Percentiles rank a stretch among this genome's conserved stretches.
These are phyloP conservation scores for Zoanthus sansibaricus DNA, from an alignment of 92 coral and sea anemone species.

Conservation along the genomic window DNA sequence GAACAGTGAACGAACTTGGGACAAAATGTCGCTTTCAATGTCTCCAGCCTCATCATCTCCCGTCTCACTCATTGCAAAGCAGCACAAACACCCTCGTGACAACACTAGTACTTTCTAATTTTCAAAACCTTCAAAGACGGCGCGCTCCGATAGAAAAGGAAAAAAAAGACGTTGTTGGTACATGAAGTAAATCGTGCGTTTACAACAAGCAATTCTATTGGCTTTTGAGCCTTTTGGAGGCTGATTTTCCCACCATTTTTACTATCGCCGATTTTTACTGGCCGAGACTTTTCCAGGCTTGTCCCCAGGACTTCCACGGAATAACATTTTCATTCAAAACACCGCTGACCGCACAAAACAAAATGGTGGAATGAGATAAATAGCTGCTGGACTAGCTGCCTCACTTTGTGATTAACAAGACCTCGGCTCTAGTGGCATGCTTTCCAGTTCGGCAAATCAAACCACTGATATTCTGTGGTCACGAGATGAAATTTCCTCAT, in stretches of 20 bases:
- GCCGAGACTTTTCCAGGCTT: neutral
- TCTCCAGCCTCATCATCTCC: conserved; percentile 44
- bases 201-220: conserved; percentile 11
- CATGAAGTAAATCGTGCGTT: neutral
- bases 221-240: conserved; percentile 14
- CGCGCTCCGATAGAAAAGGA: neutral
- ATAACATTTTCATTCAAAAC: conserved; percentile 6
- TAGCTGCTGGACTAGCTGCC: neutral
- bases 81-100: conserved; percentile 21
- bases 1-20: neutral
- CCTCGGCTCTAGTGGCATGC: conserved; percentile 6
- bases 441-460: conserved; percentile 13
- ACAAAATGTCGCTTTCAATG: conserved; percentile 14
- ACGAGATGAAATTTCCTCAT: conserved; percentile 68
- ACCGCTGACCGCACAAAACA: conserved; percentile 23
- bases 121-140: conserved; percentile 2
- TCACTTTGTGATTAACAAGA: neutral
- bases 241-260: conserved; percentile 6
- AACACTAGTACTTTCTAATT: neutral
- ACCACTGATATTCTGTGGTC: conserved; percentile 27
- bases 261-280: conserved; percentile 10
- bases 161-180: neutral
- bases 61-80: conserved; percentile 49
- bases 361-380: conserved; percentile 2
- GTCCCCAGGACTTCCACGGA: conserved; percentile 19